Base-by-base conservation (phyloP, 2,888 invertebrate genomes). In the Gibbula magus region DNA sequence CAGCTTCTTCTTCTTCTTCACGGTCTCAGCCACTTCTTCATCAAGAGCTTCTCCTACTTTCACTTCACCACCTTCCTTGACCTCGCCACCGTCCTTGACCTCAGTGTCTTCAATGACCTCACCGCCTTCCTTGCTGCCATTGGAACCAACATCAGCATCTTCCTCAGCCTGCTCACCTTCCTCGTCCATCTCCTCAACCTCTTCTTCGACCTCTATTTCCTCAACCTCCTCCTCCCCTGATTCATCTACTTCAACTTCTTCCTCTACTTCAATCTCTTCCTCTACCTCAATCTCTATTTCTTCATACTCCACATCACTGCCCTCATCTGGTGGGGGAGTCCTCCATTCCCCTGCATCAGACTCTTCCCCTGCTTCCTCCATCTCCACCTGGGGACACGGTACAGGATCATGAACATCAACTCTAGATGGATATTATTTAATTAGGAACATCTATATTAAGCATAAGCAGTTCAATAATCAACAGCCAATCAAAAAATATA, bases 151-250 rank as follows among this genome's bases (percentile, higher is more conserved):
- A 0, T n/a, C 51, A n/a, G 20, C 75, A 1, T 61, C 39, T 5
- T 53, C 79, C 20, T 75, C 75, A n/a, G 51, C 85, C 61, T 81
- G 84, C 32, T 81, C 83, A 51, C 45, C 75, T 39, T 79, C 81
- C 39, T 81, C 86, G n/a, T 54, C 77, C 32, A 32, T 61, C 22
- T 74, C 77, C 56, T 77, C 80, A 45, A 73, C 75, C 39, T 75
- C 54, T 32, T 32, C 66, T 20, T 78, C 75, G 18, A 67, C 78
- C 56, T 81, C 79, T 32, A 39, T 67, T 13, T 76, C 75, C 13
- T 79, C 77, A 3, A 53, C 82, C 53, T 54, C 77, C 53, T 81
- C 81, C 53, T 74, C 51, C 45, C 79, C 79, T 35, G 67, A 39
- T 32, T 75, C 74, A 20, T 76, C 77, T 20, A 75, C 77, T n/a